phyloP scores from a whole-genome alignment of 2,888 invertebrate genomes.

The Ochlodes sylvanus region DNA sequence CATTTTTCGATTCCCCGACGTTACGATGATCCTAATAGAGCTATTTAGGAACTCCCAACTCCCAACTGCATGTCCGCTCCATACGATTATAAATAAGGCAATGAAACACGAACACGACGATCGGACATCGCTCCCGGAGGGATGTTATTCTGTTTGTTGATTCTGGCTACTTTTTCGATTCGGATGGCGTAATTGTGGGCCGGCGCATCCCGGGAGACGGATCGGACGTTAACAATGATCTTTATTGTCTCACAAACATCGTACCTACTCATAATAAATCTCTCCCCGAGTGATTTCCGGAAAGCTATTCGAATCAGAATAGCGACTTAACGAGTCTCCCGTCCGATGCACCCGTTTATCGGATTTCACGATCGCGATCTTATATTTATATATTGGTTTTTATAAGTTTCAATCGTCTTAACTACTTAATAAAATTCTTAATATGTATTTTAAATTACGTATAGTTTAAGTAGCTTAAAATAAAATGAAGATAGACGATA shows the following conservation, averaged over 20 bases:
- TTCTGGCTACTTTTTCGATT: conserved; percentile 60
- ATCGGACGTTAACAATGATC: conserved; percentile 60
- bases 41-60: conserved; percentile 24
- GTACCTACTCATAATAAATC: conserved; percentile 50
- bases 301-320: conserved; percentile 63
- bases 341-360: conserved; percentile 64
- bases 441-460: conserved; percentile 24
- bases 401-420: conserved; percentile 32
- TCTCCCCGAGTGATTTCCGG: conserved; percentile 63
- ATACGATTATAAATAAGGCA: conserved; percentile 47
- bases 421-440: conserved; percentile 37
- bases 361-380: conserved; percentile 51
- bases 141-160: conserved; percentile 73
- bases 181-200: conserved; percentile 66
- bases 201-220: conserved; percentile 68
- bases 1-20: conserved; percentile 12
- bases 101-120: conserved; percentile 49
- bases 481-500: conserved; percentile 11
- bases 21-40: conserved; percentile 26
- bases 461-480: conserved; percentile 21
- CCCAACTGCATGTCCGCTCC: no score
- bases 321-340: conserved; percentile 64
- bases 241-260: conserved; percentile 68
- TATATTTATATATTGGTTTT: conserved; percentile 47
- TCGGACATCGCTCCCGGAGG: conserved; percentile 70